Evolutionary conservation across 2,888 invertebrate genomes (phyloP), one percentile per base, ranked within the genome.

Genomic region (Pasiphila rectangulata): DNA sequence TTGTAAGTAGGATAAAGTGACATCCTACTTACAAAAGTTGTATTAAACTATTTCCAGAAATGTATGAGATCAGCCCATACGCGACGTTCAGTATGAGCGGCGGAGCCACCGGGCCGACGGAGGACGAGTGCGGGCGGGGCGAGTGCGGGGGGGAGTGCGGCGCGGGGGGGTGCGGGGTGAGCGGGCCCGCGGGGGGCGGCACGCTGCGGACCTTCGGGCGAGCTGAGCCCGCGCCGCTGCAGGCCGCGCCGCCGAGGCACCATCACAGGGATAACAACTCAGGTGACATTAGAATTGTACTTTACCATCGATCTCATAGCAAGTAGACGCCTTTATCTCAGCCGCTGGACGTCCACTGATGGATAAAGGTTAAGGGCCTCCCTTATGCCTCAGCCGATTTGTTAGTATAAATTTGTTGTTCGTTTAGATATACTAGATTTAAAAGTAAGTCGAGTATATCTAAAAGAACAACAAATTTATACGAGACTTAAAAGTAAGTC

Each of bases 41-140:
- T n/a, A 16, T 23, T 1, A 15, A 24, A 19, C 23, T 21, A n/a
- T 23, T n/a, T 59, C 0, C 75, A 93, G 94, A 94, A 79, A 93
- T 94, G 93, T 94, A 94, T 79, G 94, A 94, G 84, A 94, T 94
- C 61, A 94, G 94, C 63, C 94, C 94, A 2, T 94, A 94, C 80
- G 94, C 94, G 23, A 94, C 94, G 57, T 94, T 94, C 83, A 94
- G 93, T 71, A 88, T 87, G 87, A 56, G 79, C 0, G 83, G 83
- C 39, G 83, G 82, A 6, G 75, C 76, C 35, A 62, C 57, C 4
- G 66, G 69, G 0, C 56, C 63, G 4, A 12, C 46, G 40, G 52
- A 48, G 24, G 58, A 54, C 13, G 62, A 54, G 34, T 37, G 37
- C n/a, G 10, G 23, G 5, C 34, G 61, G 24, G 54, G 49, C 32